Percentiles rank a stretch among this genome's conserved stretches.
phyloP scores from a whole-genome alignment of 1,140 invertebrate species.

The Drosophila sp. region DNA sequence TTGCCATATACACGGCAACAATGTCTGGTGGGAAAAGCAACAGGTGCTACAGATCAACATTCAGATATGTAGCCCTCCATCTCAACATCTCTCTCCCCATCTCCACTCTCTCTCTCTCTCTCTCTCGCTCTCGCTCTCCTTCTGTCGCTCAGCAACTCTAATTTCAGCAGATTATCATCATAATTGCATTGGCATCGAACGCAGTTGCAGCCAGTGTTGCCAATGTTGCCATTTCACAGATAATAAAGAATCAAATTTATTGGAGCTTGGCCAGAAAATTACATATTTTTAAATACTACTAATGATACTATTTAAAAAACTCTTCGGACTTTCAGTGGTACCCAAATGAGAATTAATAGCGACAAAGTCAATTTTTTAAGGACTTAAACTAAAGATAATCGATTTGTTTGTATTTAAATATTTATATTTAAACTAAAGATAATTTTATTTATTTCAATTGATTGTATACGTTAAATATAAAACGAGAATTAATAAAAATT shows the following conservation, averaged over 20 bases:
- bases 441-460: too few species aligned
- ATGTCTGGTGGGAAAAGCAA: constrained; percentile 77
- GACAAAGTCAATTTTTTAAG: too few species aligned
- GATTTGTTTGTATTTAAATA: too few species aligned
- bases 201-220: constrained; percentile 46
- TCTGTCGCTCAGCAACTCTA: constrained; percentile 42
- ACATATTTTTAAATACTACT: neutral
- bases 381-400: too few species aligned
- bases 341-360: neutral
- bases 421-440: too few species aligned
- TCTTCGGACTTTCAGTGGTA: neutral
- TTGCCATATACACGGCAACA: constrained; percentile 38
- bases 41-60: constrained; percentile 66
- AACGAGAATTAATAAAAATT: too few species aligned
- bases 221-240: neutral
- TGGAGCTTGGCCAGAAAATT: neutral
- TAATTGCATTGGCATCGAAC: constrained; percentile 48
- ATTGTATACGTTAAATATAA: too few species aligned
- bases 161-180: constrained; percentile 60
- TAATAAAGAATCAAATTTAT: constrained; percentile 14
- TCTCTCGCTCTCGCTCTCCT: neutral
- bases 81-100: neutral
- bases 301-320: too few species aligned
- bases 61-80: constrained; percentile 2
- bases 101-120: neutral